Base-by-base conservation (phyloP, 2,113 vertebrate species). In the Atractosteus spatula region DNA sequence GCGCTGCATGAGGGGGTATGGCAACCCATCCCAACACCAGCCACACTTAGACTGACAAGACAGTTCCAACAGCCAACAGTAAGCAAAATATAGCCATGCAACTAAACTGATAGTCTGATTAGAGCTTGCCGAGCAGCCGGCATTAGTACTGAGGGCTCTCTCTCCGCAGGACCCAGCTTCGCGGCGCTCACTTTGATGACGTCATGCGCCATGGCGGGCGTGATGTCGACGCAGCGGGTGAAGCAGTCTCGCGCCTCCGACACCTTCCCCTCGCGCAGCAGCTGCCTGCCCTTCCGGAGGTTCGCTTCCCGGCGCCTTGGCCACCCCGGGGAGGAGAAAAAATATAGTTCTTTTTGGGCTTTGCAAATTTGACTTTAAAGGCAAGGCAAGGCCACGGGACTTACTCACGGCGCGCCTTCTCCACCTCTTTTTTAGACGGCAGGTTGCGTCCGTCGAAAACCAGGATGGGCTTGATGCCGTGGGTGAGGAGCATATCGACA, bases 361-460 rank as follows among this genome's bases (percentile, higher is more conserved):
- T 29, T 29, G 29, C 29, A 29, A 29, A 29, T 29, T 29, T 29
- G 29, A 29, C 29, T 29, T 29, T 29, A 29, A 1, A 29, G 29
- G 29, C 29, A 0, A 29, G 29, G 29, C 29, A 1, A 29, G 29
- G 29, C 29, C 29, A 2, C 29, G 29, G 29, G 17, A 93, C 97
- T 96, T 90, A 99, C 97, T 96, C 94, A 89, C 92, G 81, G 57
- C 97, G 90, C 14, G 94, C 78, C 69, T 92, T 96, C 79, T 99
- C 97, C 77, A 99, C 97, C 79, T 96, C 95, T 75, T 90, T 89
- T 83, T 99, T 99, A 14, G 97, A 99, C 5, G 97, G 97, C 41
- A 99, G 87, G 55, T 95, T 98, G 68, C 96, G 94, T 74, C 97
- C 97, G 81, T 99, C 97, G 84, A 99, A 99, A 65, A 99, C 94